phyloP scores from a whole-genome alignment of 2,888 invertebrate species.

The Archaeoteleia sp. region DNA sequence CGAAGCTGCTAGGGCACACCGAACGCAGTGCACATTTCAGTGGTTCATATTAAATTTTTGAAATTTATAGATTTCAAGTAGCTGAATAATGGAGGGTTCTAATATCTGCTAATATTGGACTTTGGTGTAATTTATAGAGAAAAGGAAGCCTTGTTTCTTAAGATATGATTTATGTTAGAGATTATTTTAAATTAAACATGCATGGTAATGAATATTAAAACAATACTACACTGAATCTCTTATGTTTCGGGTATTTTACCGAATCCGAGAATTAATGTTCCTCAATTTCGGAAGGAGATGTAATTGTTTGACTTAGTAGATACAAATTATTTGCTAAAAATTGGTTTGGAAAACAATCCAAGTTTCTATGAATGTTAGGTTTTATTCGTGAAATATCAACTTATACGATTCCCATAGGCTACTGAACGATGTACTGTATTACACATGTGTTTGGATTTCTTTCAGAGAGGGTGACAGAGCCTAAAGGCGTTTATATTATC shows the following conservation, averaged over 20 bases:
- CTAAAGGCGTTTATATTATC: slow-evolving; percentile 56
- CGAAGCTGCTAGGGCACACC: neutral
- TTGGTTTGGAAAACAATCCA: no score
- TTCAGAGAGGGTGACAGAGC: slow-evolving; percentile 45
- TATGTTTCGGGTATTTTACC: no score
- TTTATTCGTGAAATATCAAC: neutral
- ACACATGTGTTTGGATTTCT: slow-evolving; percentile 31
- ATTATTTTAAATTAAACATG: slow-evolving; percentile 5
- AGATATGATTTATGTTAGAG: neutral
- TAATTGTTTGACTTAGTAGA: no score
- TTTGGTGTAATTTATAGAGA: slow-evolving; percentile 9
- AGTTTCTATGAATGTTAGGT: neutral
- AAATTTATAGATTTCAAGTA: slow-evolving; percentile 29
- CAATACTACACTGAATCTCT: no score
- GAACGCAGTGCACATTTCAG: slow-evolving; percentile 24
- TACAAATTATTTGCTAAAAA: no score
- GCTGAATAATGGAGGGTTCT: slow-evolving; percentile 7
- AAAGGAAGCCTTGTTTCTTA: slow-evolving; percentile 1
- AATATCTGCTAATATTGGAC: slow-evolving; percentile 13
- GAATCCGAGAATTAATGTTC: no score
- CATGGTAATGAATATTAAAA: no score
- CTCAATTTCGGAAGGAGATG: no score
- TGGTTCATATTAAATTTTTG: slow-evolving; percentile 37
- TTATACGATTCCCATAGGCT: slow-evolving; percentile 36
- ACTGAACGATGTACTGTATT: slow-evolving; percentile 28